Conservation (phyloP, 2,113 vertebrate species). For the Phaetusa simplex region DNA sequence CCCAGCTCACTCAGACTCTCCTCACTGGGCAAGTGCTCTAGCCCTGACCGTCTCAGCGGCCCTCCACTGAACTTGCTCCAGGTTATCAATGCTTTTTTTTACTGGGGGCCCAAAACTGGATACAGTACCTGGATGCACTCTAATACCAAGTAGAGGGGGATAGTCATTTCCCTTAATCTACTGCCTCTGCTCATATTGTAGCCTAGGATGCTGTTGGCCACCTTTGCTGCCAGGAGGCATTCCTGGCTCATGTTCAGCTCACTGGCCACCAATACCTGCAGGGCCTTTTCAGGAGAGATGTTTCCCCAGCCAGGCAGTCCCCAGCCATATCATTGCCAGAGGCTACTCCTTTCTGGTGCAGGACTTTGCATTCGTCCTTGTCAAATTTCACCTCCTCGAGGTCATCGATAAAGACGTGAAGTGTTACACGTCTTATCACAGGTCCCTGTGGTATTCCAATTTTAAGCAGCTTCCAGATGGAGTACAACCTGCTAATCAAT, state of each 20-base stretch:
- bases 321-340: neutral
- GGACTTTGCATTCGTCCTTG: neutral
- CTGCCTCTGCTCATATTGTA: neutral
- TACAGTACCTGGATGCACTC: neutral
- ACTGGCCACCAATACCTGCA: neutral
- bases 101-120: neutral
- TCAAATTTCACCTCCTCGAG: neutral
- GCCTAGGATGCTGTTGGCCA: neutral
- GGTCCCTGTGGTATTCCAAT: neutral
- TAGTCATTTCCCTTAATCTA: neutral
- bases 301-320: neutral
- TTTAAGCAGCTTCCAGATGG: neutral
- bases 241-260: neutral
- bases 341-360: neutral
- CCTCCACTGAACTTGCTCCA: neutral
- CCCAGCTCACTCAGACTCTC: neutral
- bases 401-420: neutral
- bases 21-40: neutral
- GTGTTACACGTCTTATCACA: neutral
- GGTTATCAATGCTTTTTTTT: neutral
- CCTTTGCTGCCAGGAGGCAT: neutral
- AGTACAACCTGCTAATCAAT: neutral
- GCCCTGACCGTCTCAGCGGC: neutral
- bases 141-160: neutral
- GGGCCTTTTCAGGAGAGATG: neutral